Evolutionary conservation across 1,140 invertebrate species (phyloP).

Genomic region (Drosophila mauritiana): DNA sequence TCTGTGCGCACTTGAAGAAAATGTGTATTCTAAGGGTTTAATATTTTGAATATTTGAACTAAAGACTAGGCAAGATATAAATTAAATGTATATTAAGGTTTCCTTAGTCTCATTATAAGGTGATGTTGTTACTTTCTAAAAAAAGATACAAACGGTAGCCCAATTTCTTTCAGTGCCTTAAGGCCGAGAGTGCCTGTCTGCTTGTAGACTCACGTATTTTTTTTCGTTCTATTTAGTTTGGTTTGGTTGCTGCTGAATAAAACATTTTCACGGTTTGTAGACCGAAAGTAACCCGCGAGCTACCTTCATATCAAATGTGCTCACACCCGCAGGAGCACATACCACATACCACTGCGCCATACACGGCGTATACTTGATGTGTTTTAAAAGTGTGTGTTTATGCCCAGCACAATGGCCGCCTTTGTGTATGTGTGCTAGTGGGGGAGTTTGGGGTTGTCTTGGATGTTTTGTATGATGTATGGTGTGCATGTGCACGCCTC

Average conservation of each 20-base stretch:
- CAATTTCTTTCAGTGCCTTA: constrained; percentile 12
- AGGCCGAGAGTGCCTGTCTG: constrained; percentile 33
- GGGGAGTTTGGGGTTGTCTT: constrained; percentile 4
- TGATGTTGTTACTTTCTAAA: no score
- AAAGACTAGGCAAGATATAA: no score
- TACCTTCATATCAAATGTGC: constrained; percentile 76
- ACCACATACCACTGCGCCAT: constrained; percentile 20
- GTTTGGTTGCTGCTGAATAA: constrained; percentile 80
- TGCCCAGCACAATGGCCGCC: constrained; percentile 66
- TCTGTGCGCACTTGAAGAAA: constrained; percentile 13
- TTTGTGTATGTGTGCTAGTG: constrained; percentile 6
- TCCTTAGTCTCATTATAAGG: no score
- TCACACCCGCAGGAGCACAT: constrained; percentile 43
- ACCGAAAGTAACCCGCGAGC: constrained; percentile 73
- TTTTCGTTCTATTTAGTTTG: constrained; percentile 82
- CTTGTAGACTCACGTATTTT: constrained; percentile 63
- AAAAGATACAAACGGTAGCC: not conserved
- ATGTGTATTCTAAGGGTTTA: not conserved
- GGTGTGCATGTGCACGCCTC: constrained; percentile 64
- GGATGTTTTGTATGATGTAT: constrained; percentile 59
- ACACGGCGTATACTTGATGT: constrained; percentile 77
- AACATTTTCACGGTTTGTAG: constrained; percentile 83
- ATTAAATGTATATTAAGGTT: no score
- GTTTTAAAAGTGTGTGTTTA: constrained; percentile 82
- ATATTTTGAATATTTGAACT: no score